Evolutionary conservation across 2,113 vertebrate genomes (phyloP).

Genomic region (Daubentonia madagascariensis): DNA sequence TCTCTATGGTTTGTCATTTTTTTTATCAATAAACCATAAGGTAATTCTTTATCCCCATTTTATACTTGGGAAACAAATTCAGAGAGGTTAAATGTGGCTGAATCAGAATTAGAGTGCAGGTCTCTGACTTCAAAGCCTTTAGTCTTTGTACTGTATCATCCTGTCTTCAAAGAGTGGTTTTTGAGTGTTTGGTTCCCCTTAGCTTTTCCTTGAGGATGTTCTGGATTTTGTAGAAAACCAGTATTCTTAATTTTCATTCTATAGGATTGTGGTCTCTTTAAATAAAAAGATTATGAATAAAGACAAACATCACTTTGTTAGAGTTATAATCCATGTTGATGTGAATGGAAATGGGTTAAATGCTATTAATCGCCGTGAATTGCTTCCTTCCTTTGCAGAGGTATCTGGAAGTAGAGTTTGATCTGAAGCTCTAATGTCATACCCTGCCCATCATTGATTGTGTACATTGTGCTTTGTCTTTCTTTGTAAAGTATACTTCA

Average conservation of each 20-base stretch:
- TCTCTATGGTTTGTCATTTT: background rate
- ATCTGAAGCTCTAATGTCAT: background rate
- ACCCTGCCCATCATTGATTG: background rate
- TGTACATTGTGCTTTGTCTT: slow-evolving; percentile 41
- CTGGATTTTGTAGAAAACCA: slow-evolving; percentile 28
- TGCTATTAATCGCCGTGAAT: background rate
- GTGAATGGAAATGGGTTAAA: background rate
- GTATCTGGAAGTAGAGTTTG: background rate
- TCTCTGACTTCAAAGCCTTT: background rate
- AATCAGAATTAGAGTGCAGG: background rate
- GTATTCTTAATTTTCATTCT: slow-evolving; percentile 41
- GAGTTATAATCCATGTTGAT: slow-evolving; percentile 25
- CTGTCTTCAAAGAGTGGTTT: background rate
- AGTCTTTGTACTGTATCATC: background rate
- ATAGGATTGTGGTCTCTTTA: background rate
- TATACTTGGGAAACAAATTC: slow-evolving; percentile 30
- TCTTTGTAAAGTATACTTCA: slow-evolving; percentile 26
- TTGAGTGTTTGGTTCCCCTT: background rate
- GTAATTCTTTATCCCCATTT: slow-evolving; percentile 24
- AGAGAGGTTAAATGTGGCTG: background rate
- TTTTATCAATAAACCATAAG: background rate
- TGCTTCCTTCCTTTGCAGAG: slow-evolving; percentile 6
- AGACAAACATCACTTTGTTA: background rate
- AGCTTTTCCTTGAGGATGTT: slow-evolving; percentile 38
- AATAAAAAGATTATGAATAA: slow-evolving; percentile 9